Base-by-base conservation (phyloP, 2,888 invertebrate species). In the Coleophora deauratella region DNA sequence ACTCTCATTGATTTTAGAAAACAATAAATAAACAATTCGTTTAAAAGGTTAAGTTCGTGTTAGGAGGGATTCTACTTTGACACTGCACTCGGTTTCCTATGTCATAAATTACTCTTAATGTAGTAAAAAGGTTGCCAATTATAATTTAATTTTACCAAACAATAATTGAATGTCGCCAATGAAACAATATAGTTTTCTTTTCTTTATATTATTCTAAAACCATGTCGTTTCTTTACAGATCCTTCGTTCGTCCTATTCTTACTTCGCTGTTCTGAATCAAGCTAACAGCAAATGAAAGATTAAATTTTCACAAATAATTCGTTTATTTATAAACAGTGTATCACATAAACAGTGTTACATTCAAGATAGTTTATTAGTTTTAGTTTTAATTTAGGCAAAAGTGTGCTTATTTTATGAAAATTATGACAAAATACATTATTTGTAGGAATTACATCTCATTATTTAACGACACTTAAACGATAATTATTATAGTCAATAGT, bases 271-370 rank as follows among this genome's bases (percentile, higher is more conserved):
- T 0, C 47, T 82, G n/a, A 81, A 81, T 44, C 68, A 74, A 38
- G 67, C 71, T 10, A 70, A 67, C 37, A 67, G 55, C 34, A 52
- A 70, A 57, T 59, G 54, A 66, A 69, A 61, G 62, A 54, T 58
- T 35, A n/a, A 9, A 7, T 9, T 9, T 28, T 54, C 67, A 74
- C 74, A 77, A 76, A 74, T 78, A 67, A 72, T 68, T 73, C 60
- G 65, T 80, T 82, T 81, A 79, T 76, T 78, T 72, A 73, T 76
- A 79, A 77, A 84, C 71, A 67, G 76, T 80, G 78, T 84, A 84
- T 84, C 82, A 82, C 82, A 80, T 43, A 27, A 21, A 21, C 6
- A 21, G 21, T 21, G 21, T 21, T 21, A 78, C 76, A 79, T 75
- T 68, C 68, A 78, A 73, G 78, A 77, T 63, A 70, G 72, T 66